Base-by-base conservation (phyloP, 1,140 invertebrate species). In the Eurosta solidaginis region DNA sequence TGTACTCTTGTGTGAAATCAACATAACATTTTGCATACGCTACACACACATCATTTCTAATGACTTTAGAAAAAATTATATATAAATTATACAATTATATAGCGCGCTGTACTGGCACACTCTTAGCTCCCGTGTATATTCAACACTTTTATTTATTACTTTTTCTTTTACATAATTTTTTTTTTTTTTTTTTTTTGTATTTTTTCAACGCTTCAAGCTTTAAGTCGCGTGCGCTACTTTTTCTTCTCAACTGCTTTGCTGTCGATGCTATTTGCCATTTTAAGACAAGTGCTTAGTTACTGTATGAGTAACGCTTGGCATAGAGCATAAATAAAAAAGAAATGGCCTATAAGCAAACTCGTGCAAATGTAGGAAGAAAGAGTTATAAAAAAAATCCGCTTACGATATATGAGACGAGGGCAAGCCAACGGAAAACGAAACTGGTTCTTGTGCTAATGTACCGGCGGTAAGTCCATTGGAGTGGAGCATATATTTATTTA, bases 201-300 rank as follows among this genome's bases (percentile, higher is more conserved):
- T 54, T 29, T 54, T 54, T 12, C 20, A 54, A 29, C 29, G 29
- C 59, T 20, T 36, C 25, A 20, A 9, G 36, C 59, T 9, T 36
- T 68, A 17, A 68, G 59, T 68, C 59, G 59, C 59, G 59, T 68
- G 59, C 59, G 59, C 59, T 68, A 68, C 59, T 68, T 68, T 68
- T 68, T 40, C 59, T 29, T 54, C 5, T 2, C 4, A 20, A 33
- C n/a, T n/a, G n/a, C n/a, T n/a, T n/a, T n/a, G n/a, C 5, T 9
- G 17, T n/a, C 27, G 27, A 3, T 27, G 33, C 29, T 68, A 68
- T 40, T 42, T 17, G n/a, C 27, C 12, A 40, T 40, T 36, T 40
- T 36, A 40, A 20, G 59, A 6, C 17, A 68, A 40, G 33, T 17
- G 29, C 17, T 52, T 52, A n/a, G n/a, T n/a, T n/a, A n/a, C n/a